Base-by-base conservation (phyloP, 1,140 invertebrate species). In the Heliothis virescens region DNA sequence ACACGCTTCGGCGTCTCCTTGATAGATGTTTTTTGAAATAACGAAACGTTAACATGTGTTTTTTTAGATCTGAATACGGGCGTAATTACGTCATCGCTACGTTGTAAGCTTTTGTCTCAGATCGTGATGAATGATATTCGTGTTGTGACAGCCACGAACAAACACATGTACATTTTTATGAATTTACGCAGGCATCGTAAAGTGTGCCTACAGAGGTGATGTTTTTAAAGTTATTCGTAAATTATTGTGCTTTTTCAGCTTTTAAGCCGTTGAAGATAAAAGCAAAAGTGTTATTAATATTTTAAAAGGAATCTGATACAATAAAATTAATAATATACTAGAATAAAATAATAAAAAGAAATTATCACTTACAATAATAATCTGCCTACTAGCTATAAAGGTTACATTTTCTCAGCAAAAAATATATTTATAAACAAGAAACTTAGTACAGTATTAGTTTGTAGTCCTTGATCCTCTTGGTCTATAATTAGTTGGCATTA, bases 11-110 rank as follows among this genome's bases (percentile, higher is more conserved):
- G 52, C 76, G 83, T 86, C 83, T 85, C 59, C 65, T 75, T 85
- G 85, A 85, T 87, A 82, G 80, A 89, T 89, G 82, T 87, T 85
- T 87, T 84, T 79, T 83, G 79, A 82, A 86, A 86, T 83, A 86
- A 86, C 84, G 85, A 85, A 84, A 86, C 80, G 81, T 84, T 85
- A 84, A 85, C 83, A 84, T 79, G 81, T 84, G 83, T 84, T 83
- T 79, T 71, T 77, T 67, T 72, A 60, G 57, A 74, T 76, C 18
- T 63, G 52, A 65, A 65, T 60, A 65, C 55, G 21, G 18, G 67
- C n/a, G 67, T 85, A 83, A 85, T 87, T 84, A 81, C 79, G 71
- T 85, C 82, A 82, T 76, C 73, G 76, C 62, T 62, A 59, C 55
- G 53, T 47, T 41, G 48, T 63, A 62, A 53, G 59, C 60, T 63